These are phyloP conservation scores for Zoanthus sociatus DNA, from an alignment of 92 coral and sea anemone genomes.

Conservation along the genomic window DNA sequence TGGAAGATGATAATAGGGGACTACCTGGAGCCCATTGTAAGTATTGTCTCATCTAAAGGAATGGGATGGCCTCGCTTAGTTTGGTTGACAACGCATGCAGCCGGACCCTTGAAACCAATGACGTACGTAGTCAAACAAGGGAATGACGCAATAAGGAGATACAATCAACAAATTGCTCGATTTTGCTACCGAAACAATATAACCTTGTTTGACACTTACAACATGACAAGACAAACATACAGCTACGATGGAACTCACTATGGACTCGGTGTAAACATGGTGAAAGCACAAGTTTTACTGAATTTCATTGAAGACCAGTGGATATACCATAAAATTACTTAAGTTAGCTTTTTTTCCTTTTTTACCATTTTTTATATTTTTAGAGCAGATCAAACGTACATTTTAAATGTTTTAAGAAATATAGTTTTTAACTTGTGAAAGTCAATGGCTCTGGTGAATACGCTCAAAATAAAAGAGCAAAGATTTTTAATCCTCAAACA, in stretches of 20 bases:
- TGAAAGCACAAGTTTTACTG: conserved; percentile 79
- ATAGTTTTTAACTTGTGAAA: no score
- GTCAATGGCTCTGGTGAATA: no score
- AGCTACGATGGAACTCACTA: conserved; percentile 91
- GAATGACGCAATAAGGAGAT: conserved; percentile 70
- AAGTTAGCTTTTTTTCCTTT: neutral
- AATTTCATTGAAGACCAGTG: conserved; percentile 70
- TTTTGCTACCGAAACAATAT: conserved; percentile 69
- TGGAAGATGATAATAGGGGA: conserved; percentile 61
- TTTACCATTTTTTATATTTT: no score
- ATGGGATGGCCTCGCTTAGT: conserved; percentile 86
- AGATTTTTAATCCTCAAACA: no score
- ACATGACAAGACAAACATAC: conserved; percentile 74
- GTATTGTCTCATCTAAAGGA: conserved; percentile 58
- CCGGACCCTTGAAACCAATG: conserved; percentile 87
- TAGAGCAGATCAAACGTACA: no score
- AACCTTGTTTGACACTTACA: conserved; percentile 73
- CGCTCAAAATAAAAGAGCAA: no score
- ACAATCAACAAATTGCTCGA: conserved; percentile 49
- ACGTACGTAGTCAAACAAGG: conserved; percentile 71
- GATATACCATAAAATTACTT: neutral
- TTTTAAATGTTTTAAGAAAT: no score
- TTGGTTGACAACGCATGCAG: conserved; percentile 86
- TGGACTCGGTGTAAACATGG: conserved; percentile 84
- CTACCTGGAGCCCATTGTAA: conserved; percentile 75